Evolutionary conservation across 2,888 invertebrate species (phyloP).

Genomic region (Doris montereyensis): DNA sequence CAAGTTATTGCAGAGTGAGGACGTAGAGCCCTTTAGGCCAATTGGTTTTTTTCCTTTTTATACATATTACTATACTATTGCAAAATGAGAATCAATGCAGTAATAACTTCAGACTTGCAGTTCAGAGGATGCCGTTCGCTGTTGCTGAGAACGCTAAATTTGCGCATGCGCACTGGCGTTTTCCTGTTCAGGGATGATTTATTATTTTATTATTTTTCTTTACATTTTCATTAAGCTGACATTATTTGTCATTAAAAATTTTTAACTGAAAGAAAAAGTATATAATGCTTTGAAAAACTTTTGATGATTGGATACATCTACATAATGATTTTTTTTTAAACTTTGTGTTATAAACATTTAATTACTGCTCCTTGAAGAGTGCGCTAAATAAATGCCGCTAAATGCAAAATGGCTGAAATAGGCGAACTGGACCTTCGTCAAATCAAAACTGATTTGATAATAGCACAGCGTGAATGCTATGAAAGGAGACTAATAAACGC

Average conservation of each 20-base stretch:
- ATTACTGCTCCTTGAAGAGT: neutral
- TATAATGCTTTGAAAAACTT: too few relatives aligned
- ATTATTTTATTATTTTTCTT: neutral
- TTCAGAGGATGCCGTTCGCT: conserved; percentile 36
- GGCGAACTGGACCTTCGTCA: conserved; percentile 75
- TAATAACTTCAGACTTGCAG: neutral
- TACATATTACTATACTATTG: conserved; percentile 51
- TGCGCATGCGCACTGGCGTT: conserved; percentile 40
- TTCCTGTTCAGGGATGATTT: conserved; percentile 16
- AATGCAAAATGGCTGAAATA: conserved; percentile 62
- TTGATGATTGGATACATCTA: neutral
- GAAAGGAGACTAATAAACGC: conserved; percentile 86
- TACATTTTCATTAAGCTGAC: too few relatives aligned
- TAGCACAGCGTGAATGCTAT: conserved; percentile 82
- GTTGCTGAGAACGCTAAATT: conserved; percentile 60
- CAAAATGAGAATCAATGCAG: neutral
- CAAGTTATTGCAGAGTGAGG: conserved; percentile 67
- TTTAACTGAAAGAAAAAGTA: too few relatives aligned
- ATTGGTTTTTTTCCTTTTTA: conserved; percentile 65
- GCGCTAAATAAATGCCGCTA: neutral
- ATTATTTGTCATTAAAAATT: too few relatives aligned
- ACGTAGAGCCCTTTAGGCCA: conserved; percentile 65
- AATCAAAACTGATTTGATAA: conserved; percentile 80
- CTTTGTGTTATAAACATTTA: neutral
- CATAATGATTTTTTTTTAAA: neutral